Evolutionary conservation across 2,888 invertebrate genomes (phyloP), one percentile per base, ranked within the genome.

Genomic region (Eustalomyia histrio): DNA sequence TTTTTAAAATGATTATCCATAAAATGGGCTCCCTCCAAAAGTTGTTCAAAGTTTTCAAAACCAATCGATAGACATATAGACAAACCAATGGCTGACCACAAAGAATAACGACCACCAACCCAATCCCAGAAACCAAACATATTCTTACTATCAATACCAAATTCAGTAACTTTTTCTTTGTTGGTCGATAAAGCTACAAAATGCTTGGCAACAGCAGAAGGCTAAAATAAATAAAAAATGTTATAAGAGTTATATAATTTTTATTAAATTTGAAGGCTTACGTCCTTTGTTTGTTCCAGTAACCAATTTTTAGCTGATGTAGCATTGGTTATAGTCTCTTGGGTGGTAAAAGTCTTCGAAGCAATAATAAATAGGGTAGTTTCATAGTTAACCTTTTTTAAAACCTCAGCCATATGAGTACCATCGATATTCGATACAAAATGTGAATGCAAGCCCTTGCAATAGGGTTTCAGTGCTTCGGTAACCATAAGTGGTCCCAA

Each of bases 111-210:
- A 85, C 99, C 99, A 43, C 99, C 99, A 57, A 99, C 99, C 99
- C 99, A 99, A 92, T 99, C 99, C 99, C 99, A 99, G 91, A 99
- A 99, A 21, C 96, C 99, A 92, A 99, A 99, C 98, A 99, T 99
- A 89, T 99, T 99, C 85, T 95, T 95, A 83, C 96, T 94, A 90
- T 98, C 96, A 86, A 99, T 99, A 16, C 99, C 99, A 91, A 99
- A 99, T 43, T 96, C 97, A 21, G 95, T 95, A n/a, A 98, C 99
- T 90, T 98, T 97, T 83, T 94, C 93, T 21, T 92, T 94, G 90
- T 99, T 99, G 0, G 99, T 99, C 4, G 99, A 99, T 14, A 99
- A 91, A 10, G 99, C 99, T 3, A 99, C 99, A 91, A 99, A 99
- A 90, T 99, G 99, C 89, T 97, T 97, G 16, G 98, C 97, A 9